Base-by-base conservation (phyloP, 1,140 invertebrate genomes). In the Lepidostoma basale region DNA sequence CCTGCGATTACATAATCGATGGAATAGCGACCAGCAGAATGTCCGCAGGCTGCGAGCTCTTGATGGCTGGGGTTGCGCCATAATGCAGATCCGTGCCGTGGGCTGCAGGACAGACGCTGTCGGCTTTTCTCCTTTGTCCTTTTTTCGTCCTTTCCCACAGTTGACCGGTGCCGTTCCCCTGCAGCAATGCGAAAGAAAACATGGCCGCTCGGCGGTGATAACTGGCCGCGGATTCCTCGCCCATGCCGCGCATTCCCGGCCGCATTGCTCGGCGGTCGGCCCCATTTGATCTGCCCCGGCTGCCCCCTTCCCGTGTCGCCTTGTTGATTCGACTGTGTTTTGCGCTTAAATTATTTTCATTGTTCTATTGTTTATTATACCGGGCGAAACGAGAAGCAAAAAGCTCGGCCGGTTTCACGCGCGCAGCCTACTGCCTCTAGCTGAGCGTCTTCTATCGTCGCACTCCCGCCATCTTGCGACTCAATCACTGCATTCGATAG, bases 261-360 rank as follows among this genome's bases (percentile, higher is more conserved):
- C 68, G 56, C 68, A 70, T 70, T 58, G 56, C 64, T 67, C 67
- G 44, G 47, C 58, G 23, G 63, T 33, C 66, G 65, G 65, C 54
- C 62, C 59, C 65, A 67, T 71, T 72, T 72, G 70, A 72, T 72
- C 65, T 68, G 26, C 56, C 60, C 39, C 49, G n/a, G 14, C 16
- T 8, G 16, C 42, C 26, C 30, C 20, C 18, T 22, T 23, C 42
- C 20, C 44, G 20, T 62, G 58, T 39, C 59, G 59, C 39, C 62
- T 30, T 36, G 30, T 59, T 59, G 64, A 67, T 67, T 59, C 64
- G 52, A 67, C 12, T 68, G 30, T 72, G 70, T 72, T 68, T 68
- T 72, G 52, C 62, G 65, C 66, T 72, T 68, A 68, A 72, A 72
- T 72, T 72, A 72, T 72, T 72, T 72, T 72, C 70, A 72, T 72